Base-by-base conservation (phyloP, 2,113 vertebrate genomes). In the Bujurquina vittata region DNA sequence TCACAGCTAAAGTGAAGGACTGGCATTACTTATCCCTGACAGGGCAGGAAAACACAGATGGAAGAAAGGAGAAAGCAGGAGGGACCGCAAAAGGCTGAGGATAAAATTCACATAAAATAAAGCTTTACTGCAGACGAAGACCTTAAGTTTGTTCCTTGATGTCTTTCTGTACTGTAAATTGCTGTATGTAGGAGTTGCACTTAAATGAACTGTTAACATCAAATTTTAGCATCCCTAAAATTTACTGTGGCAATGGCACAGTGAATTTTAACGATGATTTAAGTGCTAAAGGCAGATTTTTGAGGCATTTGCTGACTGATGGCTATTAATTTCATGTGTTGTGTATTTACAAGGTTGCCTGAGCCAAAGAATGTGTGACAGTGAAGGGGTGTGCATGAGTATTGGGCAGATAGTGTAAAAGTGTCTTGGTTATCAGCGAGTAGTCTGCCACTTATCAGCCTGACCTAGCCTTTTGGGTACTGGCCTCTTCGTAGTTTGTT, bases 391-490 rank as follows among this genome's bases (percentile, higher is more conserved):
- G 84, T 76, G 80, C 56, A 18, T 59, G 14, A 72, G 58, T 33
- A n/a, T 1, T 1, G n/a, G 43, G 35, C 52, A 81, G 62, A 86
- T 31, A 85, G 22, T 77, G 23, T 37, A 77, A 43, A 35, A 55
- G 7, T 76, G 74, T 79, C 11, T 29, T 37, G 9, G 60, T 91
- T 90, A 87, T 88, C 86, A 62, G 58, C 4, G 1, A 77, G 55
- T 65, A 18, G 40, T 79, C 57, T 65, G 65, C 61, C 46, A 29
- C 79, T 89, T 85, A 87, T 88, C 77, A 87, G 29, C 80, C 58
- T 52, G 46, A 4, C 63, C 77, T 63, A 57, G 81, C 20, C 22
- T 59, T 58, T n/a, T 75, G 33, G 15, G 40, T 49, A n/a, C 52
- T 81, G 75, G 46, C 58, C 29, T 61, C 35, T 62, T 79, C 35